Evolutionary conservation across 2,797 vertebrate species (phyloP).

Genomic region (Pygocentrus nattereri): DNA sequence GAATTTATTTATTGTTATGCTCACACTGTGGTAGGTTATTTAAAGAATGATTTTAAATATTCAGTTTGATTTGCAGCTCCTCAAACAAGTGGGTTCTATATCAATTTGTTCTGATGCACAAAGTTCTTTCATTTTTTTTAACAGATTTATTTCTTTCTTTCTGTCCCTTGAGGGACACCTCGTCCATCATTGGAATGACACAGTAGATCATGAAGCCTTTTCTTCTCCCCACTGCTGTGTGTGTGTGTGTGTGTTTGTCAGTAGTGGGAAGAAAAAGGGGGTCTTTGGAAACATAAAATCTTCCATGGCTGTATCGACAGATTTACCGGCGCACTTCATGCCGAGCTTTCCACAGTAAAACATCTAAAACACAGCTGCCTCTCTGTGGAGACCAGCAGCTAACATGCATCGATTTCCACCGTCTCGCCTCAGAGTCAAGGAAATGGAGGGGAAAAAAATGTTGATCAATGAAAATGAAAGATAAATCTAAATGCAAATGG

Average conservation of each 20-base stretch:
- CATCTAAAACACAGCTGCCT: constrained; percentile 40
- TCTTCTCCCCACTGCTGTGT: constrained; percentile 24
- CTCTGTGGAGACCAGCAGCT: constrained; percentile 41
- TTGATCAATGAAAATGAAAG: constrained; percentile 78
- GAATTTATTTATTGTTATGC: neutral
- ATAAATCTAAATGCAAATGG: constrained; percentile 79
- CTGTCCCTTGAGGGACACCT: constrained; percentile 54
- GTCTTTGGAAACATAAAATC: constrained; percentile 35
- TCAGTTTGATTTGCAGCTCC: constrained; percentile 50
- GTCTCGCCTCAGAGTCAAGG: constrained; percentile 16
- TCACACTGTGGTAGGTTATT: neutral
- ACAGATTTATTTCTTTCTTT: neutral
- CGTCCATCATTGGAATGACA: constrained; percentile 67
- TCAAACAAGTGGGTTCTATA: constrained; percentile 30
- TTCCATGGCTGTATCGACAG: constrained; percentile 31
- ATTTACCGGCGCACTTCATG: constrained; percentile 44
- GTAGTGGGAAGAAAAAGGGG: constrained; percentile 3
- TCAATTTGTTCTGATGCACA: constrained; percentile 20
- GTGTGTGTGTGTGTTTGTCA: neutral
- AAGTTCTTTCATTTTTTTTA: constrained; percentile 26
- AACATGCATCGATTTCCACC: constrained; percentile 40
- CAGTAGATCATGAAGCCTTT: constrained; percentile 62
- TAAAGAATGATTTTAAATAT: neutral
- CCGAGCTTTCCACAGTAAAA: constrained; percentile 47
- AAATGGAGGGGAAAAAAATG: constrained; percentile 54